Evolutionary conservation across 2,888 invertebrate species (phyloP).

Genomic region (Trachelus iudaicus): DNA sequence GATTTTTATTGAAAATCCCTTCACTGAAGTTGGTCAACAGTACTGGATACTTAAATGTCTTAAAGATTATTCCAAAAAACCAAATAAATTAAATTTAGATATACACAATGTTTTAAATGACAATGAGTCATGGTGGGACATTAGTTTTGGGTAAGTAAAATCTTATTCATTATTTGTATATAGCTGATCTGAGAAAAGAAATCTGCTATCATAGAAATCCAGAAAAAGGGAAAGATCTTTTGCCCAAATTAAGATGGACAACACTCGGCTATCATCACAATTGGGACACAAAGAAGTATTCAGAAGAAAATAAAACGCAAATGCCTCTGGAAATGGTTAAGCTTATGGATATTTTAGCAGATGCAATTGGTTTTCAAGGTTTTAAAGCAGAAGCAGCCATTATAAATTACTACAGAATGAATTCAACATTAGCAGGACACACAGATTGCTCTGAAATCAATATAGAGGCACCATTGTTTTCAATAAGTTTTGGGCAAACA

Average conservation of each 20-base stretch:
- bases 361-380: constrained; percentile 69
- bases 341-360: constrained; percentile 75
- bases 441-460: constrained; percentile 94
- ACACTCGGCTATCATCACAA: constrained; percentile 98
- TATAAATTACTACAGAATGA: constrained; percentile 94
- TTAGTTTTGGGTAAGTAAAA: constrained; percentile 65
- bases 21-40: constrained; percentile 79
- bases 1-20: constrained; percentile 85
- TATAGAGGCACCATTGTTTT: constrained; percentile 88
- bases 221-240: constrained; percentile 43
- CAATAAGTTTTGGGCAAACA: constrained; percentile 94
- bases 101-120: constrained; percentile 62
- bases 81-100: constrained; percentile 79
- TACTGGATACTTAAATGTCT: constrained; percentile 87
- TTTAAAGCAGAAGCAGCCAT: constrained; percentile 93
- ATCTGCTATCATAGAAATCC: constrained; percentile 27
- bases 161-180: constrained; percentile 14
- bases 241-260: constrained; percentile 84
- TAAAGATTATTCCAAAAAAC: constrained; percentile 79
- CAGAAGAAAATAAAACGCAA: constrained; percentile 73
- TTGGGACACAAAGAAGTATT: constrained; percentile 94
- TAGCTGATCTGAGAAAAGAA: constrained; percentile 60
- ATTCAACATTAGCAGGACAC: constrained; percentile 93
- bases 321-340: constrained; percentile 81
- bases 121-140: constrained; percentile 75